Evolutionary conservation across 2,113 vertebrate genomes (phyloP).

Genomic region (Oryzias javanicus): DNA sequence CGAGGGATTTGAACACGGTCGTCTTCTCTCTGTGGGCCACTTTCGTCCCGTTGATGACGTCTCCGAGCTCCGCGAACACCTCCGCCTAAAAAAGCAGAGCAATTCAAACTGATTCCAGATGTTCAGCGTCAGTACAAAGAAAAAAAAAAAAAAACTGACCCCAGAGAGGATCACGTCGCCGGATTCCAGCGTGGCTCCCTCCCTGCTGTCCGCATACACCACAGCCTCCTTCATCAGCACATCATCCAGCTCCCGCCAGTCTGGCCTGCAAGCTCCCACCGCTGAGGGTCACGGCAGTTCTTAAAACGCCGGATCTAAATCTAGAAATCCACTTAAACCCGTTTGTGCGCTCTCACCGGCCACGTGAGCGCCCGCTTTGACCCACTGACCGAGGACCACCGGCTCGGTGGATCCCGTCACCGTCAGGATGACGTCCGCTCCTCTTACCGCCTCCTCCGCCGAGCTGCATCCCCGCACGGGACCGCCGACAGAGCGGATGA

Average conservation of each 20-base stretch:
- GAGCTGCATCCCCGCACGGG: slow-evolving; percentile 79
- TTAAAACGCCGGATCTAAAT: not conserved
- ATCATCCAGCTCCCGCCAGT: slow-evolving; percentile 93
- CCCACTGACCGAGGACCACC: slow-evolving; percentile 87
- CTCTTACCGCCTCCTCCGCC: slow-evolving; percentile 82
- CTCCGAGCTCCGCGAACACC: slow-evolving; percentile 92
- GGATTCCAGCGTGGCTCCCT: slow-evolving; percentile 84
- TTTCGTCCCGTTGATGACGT: slow-evolving; percentile 85
- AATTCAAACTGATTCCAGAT: not conserved
- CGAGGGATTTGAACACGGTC: slow-evolving; percentile 94
- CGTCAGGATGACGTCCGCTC: slow-evolving; percentile 90
- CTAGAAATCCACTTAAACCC: not conserved
- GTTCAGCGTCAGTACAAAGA: not conserved
- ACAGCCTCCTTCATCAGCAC: slow-evolving; percentile 83
- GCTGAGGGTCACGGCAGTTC: slow-evolving; percentile 68
- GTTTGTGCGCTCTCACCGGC: slow-evolving; percentile 79
- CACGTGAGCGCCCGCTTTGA: slow-evolving; percentile 92
- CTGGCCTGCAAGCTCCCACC: slow-evolving; percentile 88
- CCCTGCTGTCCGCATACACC: slow-evolving; percentile 89
- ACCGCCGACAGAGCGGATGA: slow-evolving; percentile 69
- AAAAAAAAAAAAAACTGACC: slow-evolving; percentile 66
- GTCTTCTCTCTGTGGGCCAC: slow-evolving; percentile 86
- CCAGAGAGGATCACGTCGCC: slow-evolving; percentile 90
- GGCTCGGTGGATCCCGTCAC: slow-evolving; percentile 87
- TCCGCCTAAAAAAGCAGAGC: slow-evolving; percentile 74